Evolutionary conservation across 2,797 vertebrate species (phyloP), one percentile per base, ranked within the genome.

Genomic region (Geotrypetes seraphini): DNA sequence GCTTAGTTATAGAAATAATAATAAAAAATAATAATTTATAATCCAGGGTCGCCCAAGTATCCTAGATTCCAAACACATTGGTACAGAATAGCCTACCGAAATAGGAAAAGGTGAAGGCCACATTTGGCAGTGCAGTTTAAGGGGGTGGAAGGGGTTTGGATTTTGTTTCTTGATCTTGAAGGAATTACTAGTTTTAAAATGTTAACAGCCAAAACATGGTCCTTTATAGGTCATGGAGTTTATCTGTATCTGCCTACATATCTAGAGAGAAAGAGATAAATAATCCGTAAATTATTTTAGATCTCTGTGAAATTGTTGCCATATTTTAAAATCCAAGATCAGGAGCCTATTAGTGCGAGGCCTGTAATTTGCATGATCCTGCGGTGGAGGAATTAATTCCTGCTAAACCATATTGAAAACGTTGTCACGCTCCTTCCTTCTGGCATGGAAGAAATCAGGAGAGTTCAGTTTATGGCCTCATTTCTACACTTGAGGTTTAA

Each of bases 251-350:
- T n/a, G n/a, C n/a, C n/a, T n/a, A n/a, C n/a, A n/a, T n/a, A n/a
- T n/a, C n/a, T n/a, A n/a, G n/a, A n/a, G n/a, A n/a, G n/a, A n/a
- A n/a, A n/a, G n/a, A n/a, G n/a, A n/a, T n/a, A n/a, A n/a, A n/a
- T n/a, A n/a, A n/a, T n/a, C 58, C 66, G 60, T 65, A 75, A 80
- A 85, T 81, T 77, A 69, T 71, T 73, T 75, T 66, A 73, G 63
- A 61, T 73, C 78, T 69, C 67, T 76, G 74, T 75, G 75, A 70
- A 78, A 60, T 66, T n/a, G 53, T 65, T 78, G 73, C 71, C 66
- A 73, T 69, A 69, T 78, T 82, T 72, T 70, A 60, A 74, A 74
- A 76, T 73, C 68, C 75, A 68, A 75, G 69, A 60, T 70, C 63
- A 60, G 63, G 74, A 67, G 56, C 71, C 69, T 42, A 59, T 63